phyloP scores from a whole-genome alignment of 1,140 invertebrate species.

The Ladona fulva region DNA sequence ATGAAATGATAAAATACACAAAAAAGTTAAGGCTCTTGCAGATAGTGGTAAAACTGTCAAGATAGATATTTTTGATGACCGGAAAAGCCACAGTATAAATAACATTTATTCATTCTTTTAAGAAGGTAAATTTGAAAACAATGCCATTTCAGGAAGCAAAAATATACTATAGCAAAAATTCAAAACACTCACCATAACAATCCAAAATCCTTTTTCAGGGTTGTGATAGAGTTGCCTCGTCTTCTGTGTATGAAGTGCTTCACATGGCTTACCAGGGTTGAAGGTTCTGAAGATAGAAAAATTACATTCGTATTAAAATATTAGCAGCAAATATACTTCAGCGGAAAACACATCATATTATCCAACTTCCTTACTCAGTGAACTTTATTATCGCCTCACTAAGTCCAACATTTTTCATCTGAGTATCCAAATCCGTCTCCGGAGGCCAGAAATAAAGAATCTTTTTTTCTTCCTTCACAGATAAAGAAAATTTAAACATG shows the following conservation, averaged over 20 bases:
- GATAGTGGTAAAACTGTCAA: too few species aligned
- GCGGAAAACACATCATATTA: not conserved
- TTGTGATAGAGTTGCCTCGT: conserved; percentile 77
- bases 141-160: too few species aligned
- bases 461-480: conserved; percentile 76
- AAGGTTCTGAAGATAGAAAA: conserved; percentile 60
- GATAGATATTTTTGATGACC: too few species aligned
- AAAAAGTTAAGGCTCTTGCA: too few species aligned
- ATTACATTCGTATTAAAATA: conserved; percentile 14
- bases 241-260: conserved; percentile 81
- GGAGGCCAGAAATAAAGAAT: conserved; percentile 79
- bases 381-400: conserved; percentile 90
- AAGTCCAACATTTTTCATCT: conserved; percentile 82
- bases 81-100: too few species aligned
- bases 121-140: too few species aligned
- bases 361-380: conserved; percentile 58
- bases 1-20: too few species aligned
- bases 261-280: conserved; percentile 63
- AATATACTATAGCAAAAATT: too few species aligned
- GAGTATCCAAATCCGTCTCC: conserved; percentile 64
- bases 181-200: conserved; percentile 65
- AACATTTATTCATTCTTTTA: too few species aligned
- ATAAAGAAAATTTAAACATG: conserved; percentile 20
- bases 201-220: conserved; percentile 80
- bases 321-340: conserved; percentile 1